phyloP scores from a whole-genome alignment of 1,140 invertebrate genomes.

The Saccostrea echinata region DNA sequence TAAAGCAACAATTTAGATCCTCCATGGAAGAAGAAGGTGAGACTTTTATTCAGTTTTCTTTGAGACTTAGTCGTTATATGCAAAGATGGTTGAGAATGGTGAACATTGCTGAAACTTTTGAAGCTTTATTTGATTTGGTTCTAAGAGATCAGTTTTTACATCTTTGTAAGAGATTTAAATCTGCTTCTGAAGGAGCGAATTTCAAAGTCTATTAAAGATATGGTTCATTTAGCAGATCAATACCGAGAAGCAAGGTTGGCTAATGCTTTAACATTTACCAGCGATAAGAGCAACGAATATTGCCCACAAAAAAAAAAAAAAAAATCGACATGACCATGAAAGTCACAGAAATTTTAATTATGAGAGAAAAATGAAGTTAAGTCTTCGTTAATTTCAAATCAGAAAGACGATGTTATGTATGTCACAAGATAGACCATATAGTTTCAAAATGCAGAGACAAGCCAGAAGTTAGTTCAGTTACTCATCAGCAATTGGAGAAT shows the following conservation, averaged over 20 bases:
- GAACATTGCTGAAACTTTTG: conserved; percentile 23
- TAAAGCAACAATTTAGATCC: conserved; percentile 40
- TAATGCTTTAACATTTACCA: neutral
- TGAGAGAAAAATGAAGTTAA: neutral
- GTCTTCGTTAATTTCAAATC: conserved; percentile 10
- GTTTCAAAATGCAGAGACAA: neutral
- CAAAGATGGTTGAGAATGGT: conserved; percentile 47
- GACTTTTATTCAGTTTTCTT: conserved; percentile 52
- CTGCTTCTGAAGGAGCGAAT: no score
- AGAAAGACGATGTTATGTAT: neutral
- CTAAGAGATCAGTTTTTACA: conserved; percentile 52
- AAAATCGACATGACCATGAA: neutral
- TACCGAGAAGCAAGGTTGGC: neutral
- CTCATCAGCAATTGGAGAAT: neutral
- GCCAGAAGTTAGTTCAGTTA: neutral
- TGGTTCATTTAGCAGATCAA: no score
- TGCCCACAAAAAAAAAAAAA: neutral
- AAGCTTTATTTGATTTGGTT: conserved; percentile 48
- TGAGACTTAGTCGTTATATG: conserved; percentile 45
- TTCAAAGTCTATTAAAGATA: no score
- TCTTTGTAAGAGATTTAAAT: no score
- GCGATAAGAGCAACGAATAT: neutral
- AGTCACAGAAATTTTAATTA: neutral
- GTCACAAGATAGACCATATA: neutral
- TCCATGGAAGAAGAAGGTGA: conserved; percentile 49